Evolutionary conservation across 2,797 vertebrate genomes (phyloP).

Genomic region (Mormyrus proboscirostris): DNA sequence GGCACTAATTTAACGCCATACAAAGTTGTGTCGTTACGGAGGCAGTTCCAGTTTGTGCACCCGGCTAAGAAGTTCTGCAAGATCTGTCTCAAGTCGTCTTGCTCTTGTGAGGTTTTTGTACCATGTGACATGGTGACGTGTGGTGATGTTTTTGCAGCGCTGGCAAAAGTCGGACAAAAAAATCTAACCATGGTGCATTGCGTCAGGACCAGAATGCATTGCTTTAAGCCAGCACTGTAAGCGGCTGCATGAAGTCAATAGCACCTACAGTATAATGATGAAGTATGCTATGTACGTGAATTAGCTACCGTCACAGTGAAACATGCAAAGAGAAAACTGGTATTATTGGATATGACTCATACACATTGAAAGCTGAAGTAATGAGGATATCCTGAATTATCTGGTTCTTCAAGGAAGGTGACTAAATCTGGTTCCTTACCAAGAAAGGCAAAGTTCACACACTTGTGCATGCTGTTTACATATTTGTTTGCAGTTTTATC

Average conservation of each 20-base stretch:
- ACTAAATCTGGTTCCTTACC: neutral
- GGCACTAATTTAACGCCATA: no score
- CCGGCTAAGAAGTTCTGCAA: no score
- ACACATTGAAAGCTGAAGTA: neutral
- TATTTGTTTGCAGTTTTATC: neutral
- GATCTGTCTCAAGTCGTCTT: no score
- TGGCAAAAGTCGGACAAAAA: neutral
- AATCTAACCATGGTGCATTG: neutral
- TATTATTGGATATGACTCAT: neutral
- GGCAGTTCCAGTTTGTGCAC: no score
- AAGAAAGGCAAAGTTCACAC: neutral
- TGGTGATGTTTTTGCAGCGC: no score
- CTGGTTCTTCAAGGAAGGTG: neutral
- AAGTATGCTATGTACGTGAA: neutral
- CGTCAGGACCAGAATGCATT: neutral
- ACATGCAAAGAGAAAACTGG: neutral
- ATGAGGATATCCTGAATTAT: neutral
- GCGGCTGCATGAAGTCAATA: no score
- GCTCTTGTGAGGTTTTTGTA: no score
- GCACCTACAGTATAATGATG: neutral
- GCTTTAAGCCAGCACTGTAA: neutral
- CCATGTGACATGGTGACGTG: no score
- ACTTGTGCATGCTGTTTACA: neutral
- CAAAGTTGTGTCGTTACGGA: no score
- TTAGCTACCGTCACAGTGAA: neutral